Percentiles rank a stretch among this genome's conserved stretches.
Conservation (phyloP, 2,797 vertebrate species). For the Premnoplex brunnescens region DNA sequence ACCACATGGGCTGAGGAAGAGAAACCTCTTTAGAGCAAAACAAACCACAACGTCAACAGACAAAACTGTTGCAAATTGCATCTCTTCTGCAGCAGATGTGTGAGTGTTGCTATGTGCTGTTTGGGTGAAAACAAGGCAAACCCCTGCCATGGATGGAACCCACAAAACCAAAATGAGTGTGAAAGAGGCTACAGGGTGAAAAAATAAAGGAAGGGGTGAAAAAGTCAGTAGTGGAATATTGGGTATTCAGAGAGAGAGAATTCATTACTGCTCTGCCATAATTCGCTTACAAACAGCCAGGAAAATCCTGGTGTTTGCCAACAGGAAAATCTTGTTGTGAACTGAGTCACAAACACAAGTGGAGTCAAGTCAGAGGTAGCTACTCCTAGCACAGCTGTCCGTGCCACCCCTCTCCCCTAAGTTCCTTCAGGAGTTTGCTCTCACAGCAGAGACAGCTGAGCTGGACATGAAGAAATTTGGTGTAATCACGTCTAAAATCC, state of each 20-base stretch:
- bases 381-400: neutral
- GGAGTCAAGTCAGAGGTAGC: neutral
- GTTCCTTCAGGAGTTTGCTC: neutral
- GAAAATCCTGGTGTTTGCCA: neutral
- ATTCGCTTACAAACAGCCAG: neutral
- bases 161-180: neutral
- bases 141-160: neutral
- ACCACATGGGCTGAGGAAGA: neutral
- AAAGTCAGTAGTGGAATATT: neutral
- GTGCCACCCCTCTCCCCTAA: neutral
- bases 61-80: slow-evolving; percentile 30
- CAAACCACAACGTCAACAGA: slow-evolving; percentile 42
- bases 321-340: neutral
- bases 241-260: neutral
- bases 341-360: neutral
- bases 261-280: neutral
- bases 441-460: neutral
- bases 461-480: neutral
- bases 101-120: neutral
- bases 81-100: neutral
- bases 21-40: neutral
- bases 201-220: neutral
- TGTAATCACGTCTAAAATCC: neutral
- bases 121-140: neutral
- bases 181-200: neutral